Evolutionary conservation across 2,888 invertebrate species (phyloP), one percentile per base, ranked within the genome.

Genomic region (Terebella lapidaria): DNA sequence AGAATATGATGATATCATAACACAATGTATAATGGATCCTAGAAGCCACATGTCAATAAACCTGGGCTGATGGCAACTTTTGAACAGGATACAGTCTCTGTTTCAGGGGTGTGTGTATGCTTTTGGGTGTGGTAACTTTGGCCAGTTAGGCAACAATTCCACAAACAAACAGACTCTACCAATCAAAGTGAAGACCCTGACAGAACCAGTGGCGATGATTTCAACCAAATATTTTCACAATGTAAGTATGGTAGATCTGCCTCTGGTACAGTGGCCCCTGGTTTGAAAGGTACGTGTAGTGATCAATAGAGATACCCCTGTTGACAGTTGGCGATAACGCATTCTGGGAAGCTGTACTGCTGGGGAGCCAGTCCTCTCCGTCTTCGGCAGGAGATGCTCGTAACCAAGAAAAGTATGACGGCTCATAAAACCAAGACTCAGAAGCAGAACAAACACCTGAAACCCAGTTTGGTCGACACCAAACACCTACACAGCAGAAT

Each of bases 91-190:
- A n/a, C n/a, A n/a, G n/a, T n/a, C n/a, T n/a, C n/a, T n/a, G n/a
- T n/a, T n/a, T 4, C 59, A 81, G 74, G 91, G 91, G 24, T 84
- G 86, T 65, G 86, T 91, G 56, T 86, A 86, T 67, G 84, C 87
- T 0, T 82, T 91, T 86, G 94, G 94, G 81, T 71, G 89, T 59
- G 88, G 88, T 66, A 86, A 87, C 68, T 91, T 90, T 79, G 91
- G 91, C 0, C 91, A 92, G 78, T 82, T 92, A 27, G 90, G 89
- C 15, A 72, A 86, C 10, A 84, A 85, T 69, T 80, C 83, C 15
- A 72, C 66, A 20, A 56, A 47, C 18, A 77, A 77, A 58, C 65
- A 67, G 1, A 64, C 72, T 1, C 51, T 54, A 27, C 75, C 74
- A 18, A 64, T 67, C 2, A 66, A 67, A 52, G 57, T 75, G 5